These are phyloP conservation scores for Myrmophylax atrothorax DNA, from an alignment of 2,113 vertebrate genomes.

Conservation along the genomic window DNA sequence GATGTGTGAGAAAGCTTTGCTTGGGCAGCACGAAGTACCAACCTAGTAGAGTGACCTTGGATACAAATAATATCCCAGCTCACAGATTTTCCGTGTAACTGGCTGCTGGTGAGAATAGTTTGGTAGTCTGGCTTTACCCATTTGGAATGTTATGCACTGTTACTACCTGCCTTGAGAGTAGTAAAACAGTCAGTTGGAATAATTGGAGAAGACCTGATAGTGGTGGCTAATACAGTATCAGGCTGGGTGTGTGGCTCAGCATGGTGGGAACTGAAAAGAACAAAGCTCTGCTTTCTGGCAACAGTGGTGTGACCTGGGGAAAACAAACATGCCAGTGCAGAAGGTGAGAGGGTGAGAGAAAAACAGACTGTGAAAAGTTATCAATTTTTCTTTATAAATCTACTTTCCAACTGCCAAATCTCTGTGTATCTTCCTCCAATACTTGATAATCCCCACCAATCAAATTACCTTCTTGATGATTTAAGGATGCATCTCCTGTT, in stretches of 20 bases:
- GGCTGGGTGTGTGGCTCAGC: neutral
- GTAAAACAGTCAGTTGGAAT: neutral
- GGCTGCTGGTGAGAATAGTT: neutral
- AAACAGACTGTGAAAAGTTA: neutral
- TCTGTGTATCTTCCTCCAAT: neutral
- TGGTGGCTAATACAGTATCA: neutral
- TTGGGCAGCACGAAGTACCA: neutral
- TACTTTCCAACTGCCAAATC: neutral
- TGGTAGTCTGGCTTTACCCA: neutral
- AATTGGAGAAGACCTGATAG: neutral
- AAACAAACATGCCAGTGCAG: neutral
- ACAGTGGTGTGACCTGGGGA: rapidly evolving
- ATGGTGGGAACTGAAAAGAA: rapidly evolving
- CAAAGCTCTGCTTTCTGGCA: neutral
- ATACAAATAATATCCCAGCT: neutral
- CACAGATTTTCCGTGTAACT: neutral
- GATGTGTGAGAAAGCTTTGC: neutral
- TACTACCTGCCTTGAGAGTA: neutral
- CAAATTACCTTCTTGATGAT: neutral
- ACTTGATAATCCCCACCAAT: neutral
- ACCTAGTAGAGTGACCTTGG: neutral
- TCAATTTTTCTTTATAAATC: neutral
- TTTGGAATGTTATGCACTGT: neutral
- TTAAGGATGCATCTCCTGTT: neutral
- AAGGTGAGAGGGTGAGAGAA: neutral